Base-by-base conservation (phyloP, 2,113 vertebrate species). In the Myotis lucifugus region DNA sequence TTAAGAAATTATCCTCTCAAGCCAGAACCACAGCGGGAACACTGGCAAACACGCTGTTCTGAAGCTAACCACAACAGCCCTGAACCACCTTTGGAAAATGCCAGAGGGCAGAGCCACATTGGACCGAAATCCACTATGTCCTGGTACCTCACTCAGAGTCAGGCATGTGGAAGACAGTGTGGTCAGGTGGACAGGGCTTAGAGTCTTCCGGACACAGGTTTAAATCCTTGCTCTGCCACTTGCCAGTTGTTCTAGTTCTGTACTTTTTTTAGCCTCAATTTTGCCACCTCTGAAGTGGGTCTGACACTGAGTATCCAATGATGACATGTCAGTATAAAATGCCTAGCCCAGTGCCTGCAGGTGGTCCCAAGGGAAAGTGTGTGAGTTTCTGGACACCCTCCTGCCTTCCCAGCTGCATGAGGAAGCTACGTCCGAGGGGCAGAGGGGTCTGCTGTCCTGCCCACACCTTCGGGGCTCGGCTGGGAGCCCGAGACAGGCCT, bases 1-100 rank as follows among this genome's bases (percentile, higher is more conserved):
- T 97, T 89, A 86, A 79, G 54, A 94, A 93, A 67, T 27, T 59
- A 15, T 72, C 86, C 23, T 90, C 94, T 85, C 32, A 32, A 72
- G 61, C 15, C 74, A 72, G 25, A 88, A 77, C 7, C 8, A 67
- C 32, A 77, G 42, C 48, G 85, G 42, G 37, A 56, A 37, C 42
- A 74, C 5, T 21, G 77, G 78, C 72, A 70, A 91, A 83, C 6
- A 74, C 1, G 14, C 37, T 25, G 4, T 19, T 67, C 79, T 74
- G 85, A 95, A 76, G 69, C n/a, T 40, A 88, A 69, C 17, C 10
- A 13, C n/a, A 25, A 40, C 4, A 88, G 40, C 18, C 32, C 56
- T 37, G 74, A 54, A 46, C 78, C 54, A 34, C 54, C 54, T 83
- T 42, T 74, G 54, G 72, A 64, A 93, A 85, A 50, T 5, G 5